Evolutionary conservation across 2,888 invertebrate species (phyloP), one percentile per base, ranked within the genome.

Genomic region (Drosophila ochracea): DNA sequence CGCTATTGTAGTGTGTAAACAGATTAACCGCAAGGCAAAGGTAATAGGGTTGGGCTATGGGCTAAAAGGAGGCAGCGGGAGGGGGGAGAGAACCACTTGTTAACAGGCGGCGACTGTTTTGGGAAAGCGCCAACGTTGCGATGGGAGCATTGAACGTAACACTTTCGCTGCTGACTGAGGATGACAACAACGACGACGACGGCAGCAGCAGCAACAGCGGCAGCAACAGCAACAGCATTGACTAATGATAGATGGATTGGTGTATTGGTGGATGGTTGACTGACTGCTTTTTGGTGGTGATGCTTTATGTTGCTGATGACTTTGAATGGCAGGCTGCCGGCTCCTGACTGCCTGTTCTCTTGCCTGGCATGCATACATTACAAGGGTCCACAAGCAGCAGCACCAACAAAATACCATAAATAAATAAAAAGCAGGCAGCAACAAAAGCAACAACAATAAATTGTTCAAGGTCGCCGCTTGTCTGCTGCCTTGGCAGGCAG

Each of bases 391-490:
- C 68, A 60, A 58, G 47, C 71, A 58, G 47, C 71, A 71, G 49
- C 53, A 71, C 35, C 71, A 72, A 76, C 76, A 79, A 84, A 73
- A 73, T 78, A 67, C 83, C 80, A 88, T 85, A 84, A 89, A 89
- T 87, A 86, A 89, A 86, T 83, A 86, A 86, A 89, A 84, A 83
- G 71, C 82, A 53, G 75, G 62, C 73, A 76, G 59, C 80, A 78
- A 59, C 65, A 68, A 69, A 53, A 66, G 66, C 54, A 76, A 64
- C 65, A 82, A 76, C 78, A 83, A 85, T 88, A 90, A 90, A 91
- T 86, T 89, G 84, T 88, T 91, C 91, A 91, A 91, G 91, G 91
- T 91, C 91, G 91, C 81, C 91, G 84, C 86, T 91, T 83, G 91
- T 91, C 91, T 91, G 91, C 91, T 91, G 80, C 82, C 80, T 75